These are phyloP conservation scores for Drosophila meridionalis DNA, from an alignment of 2,888 invertebrate genomes.

Conservation along the genomic window DNA sequence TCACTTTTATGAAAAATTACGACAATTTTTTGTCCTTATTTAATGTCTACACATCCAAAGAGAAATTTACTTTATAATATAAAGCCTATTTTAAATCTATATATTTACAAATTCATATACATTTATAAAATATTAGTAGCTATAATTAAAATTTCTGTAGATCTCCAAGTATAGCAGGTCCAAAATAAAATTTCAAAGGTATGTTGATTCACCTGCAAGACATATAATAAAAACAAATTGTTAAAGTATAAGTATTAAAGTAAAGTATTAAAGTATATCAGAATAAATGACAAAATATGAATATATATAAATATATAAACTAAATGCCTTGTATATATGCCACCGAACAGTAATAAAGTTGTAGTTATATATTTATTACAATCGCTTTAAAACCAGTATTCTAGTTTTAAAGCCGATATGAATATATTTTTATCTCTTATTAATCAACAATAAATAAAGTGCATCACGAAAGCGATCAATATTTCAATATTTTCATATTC, in stretches of 20 bases:
- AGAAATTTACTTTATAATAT: conserved; percentile 60
- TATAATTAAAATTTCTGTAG: conserved; percentile 62
- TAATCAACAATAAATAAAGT: too few species aligned
- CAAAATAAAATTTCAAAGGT: conserved; percentile 76
- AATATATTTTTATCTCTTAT: too few species aligned
- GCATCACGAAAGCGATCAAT: too few species aligned
- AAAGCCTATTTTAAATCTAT: conserved; percentile 66
- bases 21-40: conserved; percentile 33
- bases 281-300: neutral
- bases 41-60: conserved; percentile 38
- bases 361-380: too few species aligned
- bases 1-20: conserved; percentile 38
- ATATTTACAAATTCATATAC: conserved; percentile 71
- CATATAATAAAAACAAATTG: conserved; percentile 40
- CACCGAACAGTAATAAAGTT: too few species aligned
- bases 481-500: too few species aligned
- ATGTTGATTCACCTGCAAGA: conserved; percentile 83
- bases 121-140: conserved; percentile 63
- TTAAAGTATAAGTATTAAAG: neutral
- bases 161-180: conserved; percentile 69
- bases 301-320: neutral
- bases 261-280: neutral
- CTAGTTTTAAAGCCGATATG: too few species aligned
- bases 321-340: neutral
- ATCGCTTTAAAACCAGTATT: too few species aligned